Evolutionary conservation across 2,797 vertebrate species (phyloP).

Genomic region (Micropoecilia bifurca): DNA sequence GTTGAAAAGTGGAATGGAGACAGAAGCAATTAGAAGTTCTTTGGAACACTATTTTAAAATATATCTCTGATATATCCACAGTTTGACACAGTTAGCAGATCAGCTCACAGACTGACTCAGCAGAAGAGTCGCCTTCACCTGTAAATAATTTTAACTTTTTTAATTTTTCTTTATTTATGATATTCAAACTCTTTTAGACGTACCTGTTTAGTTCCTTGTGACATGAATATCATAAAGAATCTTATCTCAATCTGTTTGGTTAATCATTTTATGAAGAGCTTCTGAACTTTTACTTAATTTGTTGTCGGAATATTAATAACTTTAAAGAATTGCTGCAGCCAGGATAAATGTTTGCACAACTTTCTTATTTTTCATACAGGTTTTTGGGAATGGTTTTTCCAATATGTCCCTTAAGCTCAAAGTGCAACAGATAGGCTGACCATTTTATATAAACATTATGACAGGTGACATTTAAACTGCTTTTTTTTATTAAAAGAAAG

Average conservation of each 20-base stretch:
- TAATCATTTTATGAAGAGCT: not conserved
- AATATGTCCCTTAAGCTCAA: not conserved
- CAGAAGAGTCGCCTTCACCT: not conserved
- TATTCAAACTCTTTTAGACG: not conserved
- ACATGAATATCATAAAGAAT: not conserved
- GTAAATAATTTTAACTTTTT: not conserved
- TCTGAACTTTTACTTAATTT: not conserved
- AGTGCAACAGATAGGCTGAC: not conserved
- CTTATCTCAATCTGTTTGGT: not conserved
- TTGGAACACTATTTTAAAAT: not conserved
- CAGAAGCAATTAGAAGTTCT: not conserved
- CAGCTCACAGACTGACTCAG: not conserved
- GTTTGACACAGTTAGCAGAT: not conserved
- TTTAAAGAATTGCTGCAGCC: not conserved
- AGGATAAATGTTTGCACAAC: not conserved
- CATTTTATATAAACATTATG: not conserved
- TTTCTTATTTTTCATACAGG: not conserved
- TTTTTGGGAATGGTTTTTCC: not conserved
- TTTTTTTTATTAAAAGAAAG: not conserved
- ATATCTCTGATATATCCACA: not conserved
- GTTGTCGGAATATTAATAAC: not conserved
- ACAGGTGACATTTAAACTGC: not conserved
- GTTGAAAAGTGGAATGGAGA: not conserved
- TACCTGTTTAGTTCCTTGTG: not conserved
- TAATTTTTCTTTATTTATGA: not conserved